Base-by-base conservation (phyloP, 1,140 invertebrate species). In the Asobara japonica region DNA sequence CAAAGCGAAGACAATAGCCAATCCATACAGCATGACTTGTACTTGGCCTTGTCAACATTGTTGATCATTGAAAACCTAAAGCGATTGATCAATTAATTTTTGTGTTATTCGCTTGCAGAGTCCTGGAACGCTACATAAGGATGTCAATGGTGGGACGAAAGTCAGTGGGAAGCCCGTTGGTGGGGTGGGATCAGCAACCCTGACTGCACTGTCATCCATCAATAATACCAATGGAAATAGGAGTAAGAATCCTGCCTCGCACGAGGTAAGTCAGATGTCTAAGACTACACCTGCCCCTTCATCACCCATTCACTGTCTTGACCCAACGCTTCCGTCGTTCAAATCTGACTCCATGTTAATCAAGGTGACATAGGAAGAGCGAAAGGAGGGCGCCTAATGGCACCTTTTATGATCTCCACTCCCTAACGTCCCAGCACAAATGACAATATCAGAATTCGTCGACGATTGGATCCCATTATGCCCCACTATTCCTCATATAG, bases 71-170 rank as follows among this genome's bases (percentile, higher is more conserved):
- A 61, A 18, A 18, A 2, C 7, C 13, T 3, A 38, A 38, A 8
- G 27, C 38, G 45, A 45, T 51, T 71, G 62, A 67, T 69, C 61
- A 48, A 66, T 30, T 31, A 70, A 61, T 62, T 51, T 27, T 56
- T 30, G 51, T 41, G 31, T 64, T 56, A 74, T 75, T 56, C 81
- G 70, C 76, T 87, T 82, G 70, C 82, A 88, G 86, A 87, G 85
- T 87, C 86, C 86, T 78, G 85, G 85, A 80, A 86, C 85, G 78
- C 77, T 87, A 77, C 85, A 88, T 82, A 88, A 88, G 81, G 85
- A 88, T 88, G 86, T 86, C 75, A 81, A 84, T 71, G 83, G 82
- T 75, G 85, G 85, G 76, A 86, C 85, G 72, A 88, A 88, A 83
- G 83, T 86, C 76, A 85, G 83, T 79, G 83, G 81, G 66, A 87